Percentiles rank a stretch among this genome's conserved stretches.
phyloP scores from a whole-genome alignment of 2,113 vertebrate genomes.

The Poicephalus gulielmi region DNA sequence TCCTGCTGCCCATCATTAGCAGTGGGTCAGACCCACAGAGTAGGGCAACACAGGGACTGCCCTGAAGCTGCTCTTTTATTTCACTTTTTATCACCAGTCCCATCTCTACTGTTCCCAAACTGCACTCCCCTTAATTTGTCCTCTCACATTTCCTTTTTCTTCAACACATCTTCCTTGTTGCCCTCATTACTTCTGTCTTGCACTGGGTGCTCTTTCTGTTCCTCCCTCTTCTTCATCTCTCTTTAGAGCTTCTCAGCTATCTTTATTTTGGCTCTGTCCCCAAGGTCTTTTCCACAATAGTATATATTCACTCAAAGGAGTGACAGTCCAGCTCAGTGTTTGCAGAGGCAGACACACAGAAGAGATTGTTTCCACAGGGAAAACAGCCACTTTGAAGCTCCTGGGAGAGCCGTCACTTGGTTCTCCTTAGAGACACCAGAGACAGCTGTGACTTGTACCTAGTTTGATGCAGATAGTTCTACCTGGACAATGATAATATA shows the following conservation, averaged over 20 bases:
- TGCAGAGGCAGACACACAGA: not conserved
- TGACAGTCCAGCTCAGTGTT: not conserved
- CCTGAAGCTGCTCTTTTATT: not conserved
- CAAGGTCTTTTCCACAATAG: not conserved
- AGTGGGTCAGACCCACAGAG: not conserved
- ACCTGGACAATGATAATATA: not conserved
- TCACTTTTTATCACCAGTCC: not conserved
- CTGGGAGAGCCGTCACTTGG: not conserved
- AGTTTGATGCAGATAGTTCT: not conserved
- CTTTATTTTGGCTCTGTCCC: not conserved
- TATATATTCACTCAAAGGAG: not conserved
- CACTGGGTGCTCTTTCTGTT: accelerated
- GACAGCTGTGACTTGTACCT: not conserved
- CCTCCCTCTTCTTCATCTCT: not conserved
- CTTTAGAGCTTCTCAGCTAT: not conserved
- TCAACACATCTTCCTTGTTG: not conserved
- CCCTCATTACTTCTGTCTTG: not conserved
- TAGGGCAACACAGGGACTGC: not conserved
- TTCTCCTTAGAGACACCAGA: not conserved
- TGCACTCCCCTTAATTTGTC: not conserved
- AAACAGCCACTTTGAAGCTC: not conserved
- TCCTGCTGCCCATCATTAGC: not conserved
- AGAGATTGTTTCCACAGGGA: not conserved
- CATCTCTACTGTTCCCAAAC: not conserved
- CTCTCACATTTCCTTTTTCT: not conserved